phyloP scores from a whole-genome alignment of 2,797 vertebrate genomes.

The Gouania willdenowi region DNA sequence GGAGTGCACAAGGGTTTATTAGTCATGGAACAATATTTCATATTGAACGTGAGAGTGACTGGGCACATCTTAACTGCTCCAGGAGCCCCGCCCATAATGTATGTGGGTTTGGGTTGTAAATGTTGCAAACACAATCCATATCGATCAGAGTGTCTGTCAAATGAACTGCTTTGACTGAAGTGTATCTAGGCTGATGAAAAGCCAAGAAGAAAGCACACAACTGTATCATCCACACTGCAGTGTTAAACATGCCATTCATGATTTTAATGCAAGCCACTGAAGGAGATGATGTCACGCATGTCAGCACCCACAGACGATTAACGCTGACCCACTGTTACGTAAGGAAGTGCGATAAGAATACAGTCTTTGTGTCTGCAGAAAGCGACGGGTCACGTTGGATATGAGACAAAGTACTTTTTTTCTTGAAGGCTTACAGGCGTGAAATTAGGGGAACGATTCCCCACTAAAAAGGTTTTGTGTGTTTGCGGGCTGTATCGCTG shows the following conservation, averaged over 20 bases:
- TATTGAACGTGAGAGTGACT: too few relatives aligned
- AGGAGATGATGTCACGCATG: constrained; percentile 48
- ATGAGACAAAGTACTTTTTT: constrained; percentile 13
- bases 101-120: too few relatives aligned
- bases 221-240: constrained; percentile 30
- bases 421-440: constrained; percentile 16
- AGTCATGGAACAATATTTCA: too few relatives aligned
- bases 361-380: constrained; percentile 47
- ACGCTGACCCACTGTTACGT: constrained; percentile 47
- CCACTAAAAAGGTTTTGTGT: constrained; percentile 17
- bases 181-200: too few relatives aligned
- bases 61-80: too few relatives aligned
- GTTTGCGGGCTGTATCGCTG: constrained; percentile 4
- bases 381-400: constrained; percentile 25
- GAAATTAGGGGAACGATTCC: constrained; percentile 32
- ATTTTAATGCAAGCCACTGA: constrained; percentile 35
- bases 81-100: too few relatives aligned
- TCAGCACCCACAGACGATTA: constrained; percentile 39
- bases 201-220: constrained; percentile 36
- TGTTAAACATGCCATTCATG: constrained; percentile 38
- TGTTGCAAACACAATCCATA: too few relatives aligned
- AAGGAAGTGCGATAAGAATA: constrained; percentile 50
- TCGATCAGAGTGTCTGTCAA: too few relatives aligned
- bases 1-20: too few relatives aligned
- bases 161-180: too few relatives aligned